Evolutionary conservation across 2,113 vertebrate species (phyloP).

Genomic region (Poeciliopsis prolifica): DNA sequence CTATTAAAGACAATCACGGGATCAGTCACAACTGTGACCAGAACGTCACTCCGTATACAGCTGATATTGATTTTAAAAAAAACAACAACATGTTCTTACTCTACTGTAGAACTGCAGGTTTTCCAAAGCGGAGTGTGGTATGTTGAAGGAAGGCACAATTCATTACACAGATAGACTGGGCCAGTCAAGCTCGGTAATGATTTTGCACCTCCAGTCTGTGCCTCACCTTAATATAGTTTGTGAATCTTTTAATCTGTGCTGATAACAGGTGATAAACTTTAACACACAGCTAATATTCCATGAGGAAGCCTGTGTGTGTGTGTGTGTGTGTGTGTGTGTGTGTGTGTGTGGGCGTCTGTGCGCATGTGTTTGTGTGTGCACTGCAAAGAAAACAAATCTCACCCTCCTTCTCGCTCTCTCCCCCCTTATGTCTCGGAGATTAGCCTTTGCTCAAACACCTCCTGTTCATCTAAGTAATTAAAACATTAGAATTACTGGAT

Average conservation of each 20-base stretch:
- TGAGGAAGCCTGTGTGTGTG: slow-evolving; percentile 32
- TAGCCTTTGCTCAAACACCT: slow-evolving; percentile 79
- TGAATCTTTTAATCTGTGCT: slow-evolving; percentile 71
- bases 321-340: slow-evolving; percentile 26
- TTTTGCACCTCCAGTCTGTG: slow-evolving; percentile 27
- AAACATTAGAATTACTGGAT: slow-evolving; percentile 80
- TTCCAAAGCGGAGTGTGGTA: neutral
- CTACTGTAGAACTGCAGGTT: neutral
- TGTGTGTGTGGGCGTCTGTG: slow-evolving; percentile 26
- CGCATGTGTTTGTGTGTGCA: slow-evolving; percentile 45
- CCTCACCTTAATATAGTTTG: slow-evolving; percentile 55
- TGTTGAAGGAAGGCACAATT: neutral
- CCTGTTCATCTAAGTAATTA: slow-evolving; percentile 83
- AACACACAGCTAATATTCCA: slow-evolving; percentile 61
- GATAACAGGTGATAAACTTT: slow-evolving; percentile 72
- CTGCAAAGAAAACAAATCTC: slow-evolving; percentile 61
- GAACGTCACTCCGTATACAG: slow-evolving; percentile 40
- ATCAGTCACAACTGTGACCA: slow-evolving; percentile 43
- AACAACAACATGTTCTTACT: slow-evolving; percentile 1
- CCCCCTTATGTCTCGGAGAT: slow-evolving; percentile 77
- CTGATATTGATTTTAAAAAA: slow-evolving; percentile 22
- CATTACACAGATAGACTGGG: neutral
- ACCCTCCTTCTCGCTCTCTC: slow-evolving; percentile 24
- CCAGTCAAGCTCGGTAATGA: slow-evolving; percentile 15
- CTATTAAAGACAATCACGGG: slow-evolving; percentile 61